phyloP scores from a whole-genome alignment of 2,888 invertebrate species.

The Chesias legatella region DNA sequence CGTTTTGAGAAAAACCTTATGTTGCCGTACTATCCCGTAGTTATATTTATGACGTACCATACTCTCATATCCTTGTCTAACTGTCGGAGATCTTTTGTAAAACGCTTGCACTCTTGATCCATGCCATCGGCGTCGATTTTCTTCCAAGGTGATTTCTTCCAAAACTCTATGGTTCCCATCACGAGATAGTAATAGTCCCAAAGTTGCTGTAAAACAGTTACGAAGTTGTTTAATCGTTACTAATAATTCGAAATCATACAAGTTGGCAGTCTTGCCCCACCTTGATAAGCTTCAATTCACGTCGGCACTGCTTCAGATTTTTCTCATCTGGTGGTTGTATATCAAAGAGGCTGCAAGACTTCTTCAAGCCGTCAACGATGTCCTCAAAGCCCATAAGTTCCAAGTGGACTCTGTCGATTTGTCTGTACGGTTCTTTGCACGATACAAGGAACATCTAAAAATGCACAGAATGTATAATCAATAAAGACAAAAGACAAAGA shows the following conservation, averaged over 20 bases:
- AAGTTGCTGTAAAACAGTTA: conserved; percentile 76
- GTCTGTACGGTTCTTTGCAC: conserved; percentile 84
- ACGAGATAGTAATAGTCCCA: conserved; percentile 95
- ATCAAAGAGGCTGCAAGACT: conserved; percentile 91
- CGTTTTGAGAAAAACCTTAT: too few species aligned
- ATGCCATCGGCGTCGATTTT: conserved; percentile 96
- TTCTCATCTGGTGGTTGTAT: conserved; percentile 91
- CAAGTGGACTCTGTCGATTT: conserved; percentile 84
- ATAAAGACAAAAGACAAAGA: too few species aligned
- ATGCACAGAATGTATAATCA: conserved; percentile 4
- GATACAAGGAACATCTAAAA: conserved; percentile 81
- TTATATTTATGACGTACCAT: conserved; percentile 77
- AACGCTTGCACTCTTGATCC: conserved; percentile 96
- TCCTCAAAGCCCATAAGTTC: conserved; percentile 85
- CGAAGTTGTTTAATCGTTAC: neutral
- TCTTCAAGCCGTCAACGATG: conserved; percentile 83
- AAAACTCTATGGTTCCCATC: conserved; percentile 90
- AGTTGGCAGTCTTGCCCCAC: conserved; percentile 62
- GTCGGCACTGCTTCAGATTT: conserved; percentile 85
- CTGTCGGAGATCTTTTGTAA: conserved; percentile 89
- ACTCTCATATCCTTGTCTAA: conserved; percentile 89
- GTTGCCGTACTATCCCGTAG: too few species aligned
- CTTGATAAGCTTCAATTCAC: conserved; percentile 88
- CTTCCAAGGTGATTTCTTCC: conserved; percentile 97
- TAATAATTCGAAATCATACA: too few species aligned